Conservation (phyloP, 2,113 vertebrate species). For the Rhea pennata region DNA sequence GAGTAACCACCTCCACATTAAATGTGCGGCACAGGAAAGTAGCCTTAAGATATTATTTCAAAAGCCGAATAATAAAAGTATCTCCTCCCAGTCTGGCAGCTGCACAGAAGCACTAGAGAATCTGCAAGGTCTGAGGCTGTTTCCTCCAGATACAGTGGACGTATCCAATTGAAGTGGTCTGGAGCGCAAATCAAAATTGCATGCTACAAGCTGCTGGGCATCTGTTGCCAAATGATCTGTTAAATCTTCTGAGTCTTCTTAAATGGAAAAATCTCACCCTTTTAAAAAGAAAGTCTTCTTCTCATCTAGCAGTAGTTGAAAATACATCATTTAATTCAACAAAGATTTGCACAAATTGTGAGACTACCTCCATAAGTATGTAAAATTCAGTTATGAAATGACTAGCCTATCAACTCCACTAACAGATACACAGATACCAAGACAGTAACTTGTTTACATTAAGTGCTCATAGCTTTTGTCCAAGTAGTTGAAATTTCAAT, state of each 20-base stretch:
- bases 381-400: background rate
- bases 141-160: background rate
- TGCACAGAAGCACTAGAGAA: background rate
- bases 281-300: background rate
- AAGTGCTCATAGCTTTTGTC: background rate
- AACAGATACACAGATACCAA: background rate
- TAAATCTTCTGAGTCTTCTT: conserved; percentile 7
- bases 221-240: background rate
- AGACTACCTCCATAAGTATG: background rate
- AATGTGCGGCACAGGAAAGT: background rate
- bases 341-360: background rate
- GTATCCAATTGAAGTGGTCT: background rate
- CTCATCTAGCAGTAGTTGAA: background rate
- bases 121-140: background rate
- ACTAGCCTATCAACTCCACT: background rate
- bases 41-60: background rate
- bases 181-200: background rate
- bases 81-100: background rate
- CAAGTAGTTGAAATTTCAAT: background rate
- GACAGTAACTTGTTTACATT: background rate
- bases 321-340: conserved; percentile 13
- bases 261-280: background rate
- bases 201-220: background rate
- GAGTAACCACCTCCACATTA: background rate
- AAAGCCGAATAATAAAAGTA: background rate